These are phyloP conservation scores for Acanthurus leucopareius DNA, from an alignment of 2,797 vertebrate genomes.

Conservation along the genomic window DNA sequence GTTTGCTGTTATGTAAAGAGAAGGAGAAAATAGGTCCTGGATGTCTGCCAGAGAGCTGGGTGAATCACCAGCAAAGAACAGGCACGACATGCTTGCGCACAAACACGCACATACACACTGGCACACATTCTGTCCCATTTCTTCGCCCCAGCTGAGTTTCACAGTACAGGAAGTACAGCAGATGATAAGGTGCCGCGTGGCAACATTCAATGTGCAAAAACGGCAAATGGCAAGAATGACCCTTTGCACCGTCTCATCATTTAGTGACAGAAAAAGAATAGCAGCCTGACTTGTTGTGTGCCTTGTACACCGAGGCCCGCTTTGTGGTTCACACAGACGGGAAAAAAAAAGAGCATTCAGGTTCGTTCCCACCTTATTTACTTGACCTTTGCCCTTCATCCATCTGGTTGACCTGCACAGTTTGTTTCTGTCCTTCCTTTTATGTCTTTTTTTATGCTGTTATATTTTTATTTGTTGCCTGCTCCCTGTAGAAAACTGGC, in stretches of 20 bases:
- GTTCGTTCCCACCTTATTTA: slow-evolving; percentile 25
- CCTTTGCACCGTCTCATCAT: slow-evolving; percentile 46
- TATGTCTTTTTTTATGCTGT: slow-evolving; percentile 10
- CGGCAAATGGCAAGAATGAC: slow-evolving; percentile 65
- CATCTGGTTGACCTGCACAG: slow-evolving; percentile 14
- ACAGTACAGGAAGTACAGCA: slow-evolving; percentile 81
- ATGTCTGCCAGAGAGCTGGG: slow-evolving; percentile 80
- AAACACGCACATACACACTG: slow-evolving; percentile 58
- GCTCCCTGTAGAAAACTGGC: slow-evolving; percentile 19
- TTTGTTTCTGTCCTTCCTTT: slow-evolving; percentile 16
- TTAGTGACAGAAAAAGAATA: slow-evolving; percentile 36
- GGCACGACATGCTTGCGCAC: slow-evolving; percentile 68
- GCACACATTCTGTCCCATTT: slow-evolving; percentile 79
- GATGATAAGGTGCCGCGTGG: slow-evolving; percentile 69
- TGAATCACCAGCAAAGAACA: slow-evolving; percentile 83
- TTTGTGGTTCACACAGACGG: slow-evolving; percentile 11
- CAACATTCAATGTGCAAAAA: slow-evolving; percentile 62
- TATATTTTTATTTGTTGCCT: slow-evolving; percentile 12
- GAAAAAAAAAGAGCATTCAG: neutral
- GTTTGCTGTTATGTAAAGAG: slow-evolving; percentile 86
- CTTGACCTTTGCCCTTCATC: slow-evolving; percentile 45
- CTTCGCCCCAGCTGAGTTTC: slow-evolving; percentile 78
- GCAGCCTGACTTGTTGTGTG: slow-evolving; percentile 2
- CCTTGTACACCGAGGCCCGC: slow-evolving; percentile 12
- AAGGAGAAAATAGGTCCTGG: slow-evolving; percentile 87